phyloP scores from a whole-genome alignment of 2,888 invertebrate genomes.

The Hypomecis punctinalis region DNA sequence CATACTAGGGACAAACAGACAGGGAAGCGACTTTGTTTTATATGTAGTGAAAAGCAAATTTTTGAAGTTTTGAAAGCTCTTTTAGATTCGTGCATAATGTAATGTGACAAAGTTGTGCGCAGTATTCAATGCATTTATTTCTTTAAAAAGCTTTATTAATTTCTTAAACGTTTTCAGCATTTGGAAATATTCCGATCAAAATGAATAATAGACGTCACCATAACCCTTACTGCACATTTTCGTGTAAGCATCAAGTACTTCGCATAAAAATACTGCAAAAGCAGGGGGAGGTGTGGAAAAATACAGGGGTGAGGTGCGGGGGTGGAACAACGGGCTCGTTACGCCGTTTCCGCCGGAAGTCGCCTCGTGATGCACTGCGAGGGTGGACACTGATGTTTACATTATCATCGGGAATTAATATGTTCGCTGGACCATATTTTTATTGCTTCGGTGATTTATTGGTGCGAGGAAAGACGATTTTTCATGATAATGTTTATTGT shows the following conservation, averaged over 20 bases:
- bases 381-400: slow-evolving; percentile 77
- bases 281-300: slow-evolving; percentile 47
- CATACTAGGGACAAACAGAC: no score
- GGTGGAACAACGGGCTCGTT: slow-evolving; percentile 81
- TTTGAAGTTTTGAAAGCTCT: no score
- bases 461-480: background rate
- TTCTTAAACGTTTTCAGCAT: no score
- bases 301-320: slow-evolving; percentile 52
- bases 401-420: slow-evolving; percentile 75
- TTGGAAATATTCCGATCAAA: no score
- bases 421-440: slow-evolving; percentile 49
- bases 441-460: slow-evolving; percentile 35
- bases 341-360: slow-evolving; percentile 82
- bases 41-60: no score
- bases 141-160: no score
- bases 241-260: background rate
- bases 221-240: slow-evolving; percentile 19
- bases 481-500: no score
- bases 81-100: no score
- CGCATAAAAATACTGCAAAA: slow-evolving; percentile 23
- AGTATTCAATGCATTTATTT: no score
- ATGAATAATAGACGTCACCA: no score
- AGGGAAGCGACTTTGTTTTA: no score
- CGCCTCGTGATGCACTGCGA: slow-evolving; percentile 80
- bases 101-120: no score